Conservation (phyloP, 2,113 vertebrate species). For the Orientallactaga bullata region DNA sequence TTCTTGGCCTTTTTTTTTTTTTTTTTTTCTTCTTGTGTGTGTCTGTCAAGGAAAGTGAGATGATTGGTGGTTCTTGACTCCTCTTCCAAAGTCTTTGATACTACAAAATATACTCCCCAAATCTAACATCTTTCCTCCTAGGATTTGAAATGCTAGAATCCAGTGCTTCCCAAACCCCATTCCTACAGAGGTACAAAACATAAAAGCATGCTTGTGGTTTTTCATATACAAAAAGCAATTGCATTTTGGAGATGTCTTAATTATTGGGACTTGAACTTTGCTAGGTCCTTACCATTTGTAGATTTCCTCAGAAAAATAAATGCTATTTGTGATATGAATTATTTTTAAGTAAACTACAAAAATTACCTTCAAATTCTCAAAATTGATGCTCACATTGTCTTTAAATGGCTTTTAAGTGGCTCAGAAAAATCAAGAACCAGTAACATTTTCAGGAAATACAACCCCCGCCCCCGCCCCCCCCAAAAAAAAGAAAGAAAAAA, state of each 20-base stretch:
- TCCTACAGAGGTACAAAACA: constrained; percentile 10
- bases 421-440: not conserved
- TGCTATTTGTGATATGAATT: not conserved
- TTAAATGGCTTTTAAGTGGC: constrained; percentile 39
- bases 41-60: constrained; percentile 72
- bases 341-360: not conserved
- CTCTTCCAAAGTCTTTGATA: constrained; percentile 37
- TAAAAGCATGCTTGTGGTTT: not conserved
- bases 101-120: constrained; percentile 63
- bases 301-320: constrained; percentile 32
- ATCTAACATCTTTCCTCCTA: constrained; percentile 14
- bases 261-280: not conserved
- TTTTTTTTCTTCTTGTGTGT: constrained; percentile 71
- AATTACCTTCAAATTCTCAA: constrained; percentile 10
- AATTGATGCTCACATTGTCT: constrained; percentile 3
- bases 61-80: constrained; percentile 62
- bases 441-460: constrained; percentile 45
- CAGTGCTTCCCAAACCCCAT: not conserved
- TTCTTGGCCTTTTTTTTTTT: not conserved
- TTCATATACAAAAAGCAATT: not conserved
- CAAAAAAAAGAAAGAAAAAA: too few relatives aligned
- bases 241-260: constrained; percentile 38
- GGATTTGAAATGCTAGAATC: not conserved
- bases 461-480: too few relatives aligned
- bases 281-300: constrained; percentile 26